A percentile compares a stretch with the other conserved stretches of the same genome.
Conservation (phyloP, 1,140 invertebrate species). For the Aphis craccivora region DNA sequence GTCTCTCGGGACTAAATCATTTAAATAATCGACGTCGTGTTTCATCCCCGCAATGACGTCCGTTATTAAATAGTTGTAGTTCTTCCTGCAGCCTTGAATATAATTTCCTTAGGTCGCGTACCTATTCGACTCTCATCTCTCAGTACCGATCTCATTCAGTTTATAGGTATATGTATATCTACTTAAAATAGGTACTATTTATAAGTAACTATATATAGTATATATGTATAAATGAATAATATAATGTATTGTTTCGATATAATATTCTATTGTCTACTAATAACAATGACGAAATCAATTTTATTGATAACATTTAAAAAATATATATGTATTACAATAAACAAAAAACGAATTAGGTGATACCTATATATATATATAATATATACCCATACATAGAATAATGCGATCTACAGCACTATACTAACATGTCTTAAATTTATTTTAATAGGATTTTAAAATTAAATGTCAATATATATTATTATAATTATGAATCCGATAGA, state of each 20-base stretch:
- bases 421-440: neutral
- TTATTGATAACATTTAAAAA: slow-evolving; percentile 5
- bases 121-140: neutral
- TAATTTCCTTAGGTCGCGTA: neutral
- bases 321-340: neutral
- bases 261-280: slow-evolving; percentile 18
- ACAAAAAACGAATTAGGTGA: neutral
- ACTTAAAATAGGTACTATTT: neutral
- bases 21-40: neutral
- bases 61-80: neutral
- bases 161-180: neutral
- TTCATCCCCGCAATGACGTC: neutral
- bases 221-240: neutral
- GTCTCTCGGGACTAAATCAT: neutral
- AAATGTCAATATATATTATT: neutral
- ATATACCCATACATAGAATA: neutral
- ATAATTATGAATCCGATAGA: neutral
- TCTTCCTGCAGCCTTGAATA: neutral
- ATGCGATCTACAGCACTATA: neutral
- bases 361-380: neutral
- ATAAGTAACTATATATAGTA: neutral
- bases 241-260: neutral
- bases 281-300: slow-evolving; percentile 17
- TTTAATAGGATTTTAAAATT: neutral
- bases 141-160: neutral